Evolutionary conservation across 2,888 invertebrate genomes (phyloP), one percentile per base, ranked within the genome.

Genomic region (Ennomos erosarius): DNA sequence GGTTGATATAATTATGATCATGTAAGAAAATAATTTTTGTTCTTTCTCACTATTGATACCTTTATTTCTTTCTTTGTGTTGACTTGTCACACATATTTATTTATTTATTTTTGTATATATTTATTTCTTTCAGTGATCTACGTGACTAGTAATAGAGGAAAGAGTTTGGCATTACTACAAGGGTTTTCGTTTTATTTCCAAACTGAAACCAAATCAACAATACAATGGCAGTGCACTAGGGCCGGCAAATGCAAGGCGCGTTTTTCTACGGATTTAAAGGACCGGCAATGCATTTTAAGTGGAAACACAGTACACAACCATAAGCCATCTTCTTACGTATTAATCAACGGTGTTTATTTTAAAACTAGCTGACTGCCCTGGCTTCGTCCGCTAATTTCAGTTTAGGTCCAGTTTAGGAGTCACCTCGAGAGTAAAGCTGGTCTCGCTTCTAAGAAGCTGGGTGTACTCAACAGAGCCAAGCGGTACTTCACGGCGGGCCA

Each of bases 211-310:
- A 5, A 37, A 5, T 10, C 36, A n/a, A 42, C 26, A 8, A 16
- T 16, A 6, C 9, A 38, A 0, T 10, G 49, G n/a, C 26, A 44
- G 0, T 55, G 55, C 16, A 55, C 48, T 1, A 11, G 42, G 8
- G n/a, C 16, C 9, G 43, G 42, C 1, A 55, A 44, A 10, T 55
- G 55, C 26, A 49, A 49, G 13, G 55, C 55, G 9, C 37, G 49
- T 3, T 88, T 93, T 26, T 26, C 26, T 6, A 26, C 26, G 5
- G 5, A 26, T 26, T 6, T 26, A 26, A 5, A 26, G 4, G 26
- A 26, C 26, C 6, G 26, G 26, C n/a, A 43, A 13, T 0, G n/a
- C 43, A 8, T 16, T 8, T 9, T 43, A n/a, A 6, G n/a, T 9
- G 26, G 9, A 10, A 43, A 26, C 26, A 34, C 12, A 45, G 35